Evolutionary conservation across 2,797 vertebrate genomes (phyloP).

Genomic region (Chloroceryle amazona): DNA sequence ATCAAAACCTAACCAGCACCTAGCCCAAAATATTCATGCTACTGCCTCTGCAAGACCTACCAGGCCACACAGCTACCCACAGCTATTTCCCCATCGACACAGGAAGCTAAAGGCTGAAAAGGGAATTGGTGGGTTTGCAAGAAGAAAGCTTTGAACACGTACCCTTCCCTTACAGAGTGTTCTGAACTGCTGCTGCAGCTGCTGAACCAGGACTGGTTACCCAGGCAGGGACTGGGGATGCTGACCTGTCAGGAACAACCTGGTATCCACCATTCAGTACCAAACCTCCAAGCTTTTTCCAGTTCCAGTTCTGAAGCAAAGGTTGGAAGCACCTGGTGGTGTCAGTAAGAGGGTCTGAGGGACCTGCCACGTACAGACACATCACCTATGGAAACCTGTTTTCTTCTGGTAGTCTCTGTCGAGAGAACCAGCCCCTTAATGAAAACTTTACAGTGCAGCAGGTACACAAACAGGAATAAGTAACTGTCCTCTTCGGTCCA

Average conservation of each 20-base stretch:
- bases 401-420: neutral
- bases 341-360: neutral
- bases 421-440: neutral
- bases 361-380: neutral
- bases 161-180: neutral
- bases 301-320: neutral
- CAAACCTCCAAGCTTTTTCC: neutral
- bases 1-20: neutral
- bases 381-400: neutral
- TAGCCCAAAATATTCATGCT: neutral
- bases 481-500: neutral
- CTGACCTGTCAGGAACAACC: neutral
- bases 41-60: neutral
- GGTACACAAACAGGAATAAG: neutral
- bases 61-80: neutral
- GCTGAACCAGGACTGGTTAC: neutral
- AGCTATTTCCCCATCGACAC: neutral
- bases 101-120: neutral
- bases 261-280: neutral
- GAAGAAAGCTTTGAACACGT: neutral
- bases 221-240: neutral
- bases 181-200: neutral
- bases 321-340: neutral
- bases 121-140: neutral
- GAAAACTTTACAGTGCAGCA: neutral